Base-by-base conservation (phyloP, 2,797 vertebrate genomes). In the Carapus acus region DNA sequence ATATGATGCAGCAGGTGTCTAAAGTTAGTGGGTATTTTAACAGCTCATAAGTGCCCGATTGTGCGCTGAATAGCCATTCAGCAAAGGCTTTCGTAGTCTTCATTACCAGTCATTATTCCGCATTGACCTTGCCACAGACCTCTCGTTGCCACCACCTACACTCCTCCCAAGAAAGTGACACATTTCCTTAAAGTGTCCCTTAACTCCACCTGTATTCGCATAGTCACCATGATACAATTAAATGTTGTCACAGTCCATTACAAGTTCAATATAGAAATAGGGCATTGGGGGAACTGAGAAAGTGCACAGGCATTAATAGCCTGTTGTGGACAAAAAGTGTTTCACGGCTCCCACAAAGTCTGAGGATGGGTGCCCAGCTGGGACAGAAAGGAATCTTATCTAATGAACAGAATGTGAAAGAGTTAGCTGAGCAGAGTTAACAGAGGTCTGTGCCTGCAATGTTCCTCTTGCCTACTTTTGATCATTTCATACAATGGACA, bases 321-420 rank as follows among this genome's bases (percentile, higher is more conserved):
- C 64, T 69, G 42, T 64, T 58, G 43, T 73, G 69, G 62, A 78
- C 76, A 78, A 69, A 66, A 67, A 58, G 15, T 61, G 44, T 80
- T 84, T 80, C 78, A 83, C 60, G 68, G 61, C 44, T 69, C 67
- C 50, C 57, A 70, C 71, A 62, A 78, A 77, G 52, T 69, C 47
- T 67, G 49, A 59, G 65, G 65, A 69, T 68, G 67, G 70, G 75
- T 73, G 37, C 59, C 46, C 50, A 59, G 67, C 71, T 54, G 46
- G 60, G 56, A 46, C 38, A 64, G 65, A 71, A 38, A 42, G 45
- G 19, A 11, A 69, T 63, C 45, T 58, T 20, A 21, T 61, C 53
- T 64, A 0, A 39, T 19, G 24, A 40, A 41, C 52, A 58, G 56
- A 60, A 66, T 54, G 56, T 67, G 57, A 42, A 20, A 21, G 36